Evolutionary conservation across 2,888 invertebrate genomes (phyloP), one percentile per base, ranked within the genome.

Genomic region (Melikaiella ostensackeni): DNA sequence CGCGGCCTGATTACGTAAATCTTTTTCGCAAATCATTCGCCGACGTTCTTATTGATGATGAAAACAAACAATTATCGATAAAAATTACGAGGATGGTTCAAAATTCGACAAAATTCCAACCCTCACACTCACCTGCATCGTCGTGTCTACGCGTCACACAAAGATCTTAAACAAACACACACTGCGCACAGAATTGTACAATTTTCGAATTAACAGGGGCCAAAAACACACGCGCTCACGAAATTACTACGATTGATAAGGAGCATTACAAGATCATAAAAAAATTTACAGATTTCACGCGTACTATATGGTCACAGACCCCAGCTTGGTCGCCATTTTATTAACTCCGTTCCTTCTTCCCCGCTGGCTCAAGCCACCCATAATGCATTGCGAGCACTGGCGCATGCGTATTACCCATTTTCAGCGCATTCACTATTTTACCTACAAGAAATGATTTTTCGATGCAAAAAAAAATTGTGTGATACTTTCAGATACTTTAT

Each of bases 101-200:
- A 83, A 85, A 86, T 82, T 82, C 79, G 77, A 84, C 82, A 80
- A 85, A 84, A 84, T 82, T 84, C 85, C 81, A 83, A 86, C 83
- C 83, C 86, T 82, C 85, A 82, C 88, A 91, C 91, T 91, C 90
- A 91, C 91, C 91, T 91, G 91, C 91, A 91, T 91, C 87, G 87
- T 90, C 85, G 86, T 85, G 88, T 88, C 87, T 90, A 90, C 90
- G 91, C 90, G 91, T 90, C 89, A 86, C 87, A 88, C 84, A 83
- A 82, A 88, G 78, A 80, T 84, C 83, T 82, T 81, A 80, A 84
- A 81, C 84, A 80, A 79, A 82, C 79, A 80, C 81, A 74, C 83
- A 81, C 81, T 66, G 79, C 76, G 76, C 82, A 84, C 82, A 74
- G 83, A 81, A 82, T 74, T 77, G 79, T 75, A 75, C 79, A 85